These are phyloP conservation scores for Leptinotarsa defecta DNA, from an alignment of 1,140 invertebrate species.

Conservation along the genomic window DNA sequence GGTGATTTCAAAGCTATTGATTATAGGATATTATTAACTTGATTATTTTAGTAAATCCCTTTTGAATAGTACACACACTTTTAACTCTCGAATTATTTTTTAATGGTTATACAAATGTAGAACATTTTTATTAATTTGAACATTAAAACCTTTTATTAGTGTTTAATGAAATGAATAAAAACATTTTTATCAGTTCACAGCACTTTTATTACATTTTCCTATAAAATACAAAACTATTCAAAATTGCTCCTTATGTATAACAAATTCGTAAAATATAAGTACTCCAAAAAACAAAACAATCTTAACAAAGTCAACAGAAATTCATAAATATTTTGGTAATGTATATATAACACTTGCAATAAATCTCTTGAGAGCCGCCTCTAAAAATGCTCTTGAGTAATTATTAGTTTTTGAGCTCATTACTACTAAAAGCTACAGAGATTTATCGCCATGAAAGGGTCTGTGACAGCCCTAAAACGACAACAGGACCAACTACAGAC, in stretches of 20 bases:
- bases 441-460: conserved; percentile 12
- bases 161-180: background rate
- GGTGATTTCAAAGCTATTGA: too few species aligned
- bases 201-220: conserved; percentile 18
- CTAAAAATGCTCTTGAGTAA: background rate
- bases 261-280: background rate
- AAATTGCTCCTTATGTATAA: background rate
- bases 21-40: too few species aligned
- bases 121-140: too few species aligned
- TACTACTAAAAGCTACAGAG: background rate
- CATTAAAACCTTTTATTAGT: too few species aligned
- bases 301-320: background rate
- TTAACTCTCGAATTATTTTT: too few species aligned
- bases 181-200: conserved; percentile 6
- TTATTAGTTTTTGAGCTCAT: background rate
- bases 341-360: background rate
- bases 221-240: conserved; percentile 9
- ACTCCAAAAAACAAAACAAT: background rate
- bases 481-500: conserved; percentile 46
- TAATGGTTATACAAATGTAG: too few species aligned
- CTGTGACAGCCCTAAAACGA: conserved; percentile 32
- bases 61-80: too few species aligned
- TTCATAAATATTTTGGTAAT: background rate
- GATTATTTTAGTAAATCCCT: too few species aligned
- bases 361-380: background rate